phyloP scores from a whole-genome alignment of 2,113 vertebrate species.

The Ailuropoda melanoleuca region DNA sequence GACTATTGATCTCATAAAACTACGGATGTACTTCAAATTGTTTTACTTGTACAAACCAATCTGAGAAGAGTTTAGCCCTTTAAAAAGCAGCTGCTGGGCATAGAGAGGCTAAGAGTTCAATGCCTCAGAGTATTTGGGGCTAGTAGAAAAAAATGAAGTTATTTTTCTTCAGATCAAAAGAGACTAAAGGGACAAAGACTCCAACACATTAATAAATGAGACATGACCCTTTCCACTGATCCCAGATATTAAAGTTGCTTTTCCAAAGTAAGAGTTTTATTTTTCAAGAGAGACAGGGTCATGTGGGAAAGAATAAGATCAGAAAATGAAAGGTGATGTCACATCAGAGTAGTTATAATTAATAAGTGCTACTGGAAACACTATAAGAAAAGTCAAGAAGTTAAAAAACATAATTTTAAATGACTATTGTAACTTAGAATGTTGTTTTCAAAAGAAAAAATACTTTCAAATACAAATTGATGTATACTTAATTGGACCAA shows the following conservation, averaged over 20 bases:
- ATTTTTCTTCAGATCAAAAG: conserved; percentile 79
- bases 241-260: conserved; percentile 78
- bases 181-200: conserved; percentile 78
- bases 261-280: conserved; percentile 72
- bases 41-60: conserved; percentile 77
- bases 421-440: not conserved
- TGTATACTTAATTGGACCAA: not conserved
- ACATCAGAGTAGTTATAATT: conserved; percentile 66
- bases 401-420: conserved; percentile 58
- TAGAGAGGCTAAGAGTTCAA: conserved; percentile 76
- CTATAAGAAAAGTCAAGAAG: conserved; percentile 48
- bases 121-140: conserved; percentile 67
- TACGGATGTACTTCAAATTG: conserved; percentile 71
- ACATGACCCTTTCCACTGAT: conserved; percentile 76
- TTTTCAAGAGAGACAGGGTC: conserved; percentile 73
- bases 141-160: conserved; percentile 74
- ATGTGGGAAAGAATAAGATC: conserved; percentile 52
- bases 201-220: conserved; percentile 79
- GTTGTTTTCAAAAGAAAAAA: conserved; percentile 40
- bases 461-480: not conserved
- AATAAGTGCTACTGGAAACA: conserved; percentile 45
- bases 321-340: conserved; percentile 66
- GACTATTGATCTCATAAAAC: conserved; percentile 74
- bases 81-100: conserved; percentile 61
- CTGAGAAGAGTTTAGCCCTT: conserved; percentile 69